Conservation (phyloP, 2,888 invertebrate genomes). For the Coelogynopora nodosa region DNA sequence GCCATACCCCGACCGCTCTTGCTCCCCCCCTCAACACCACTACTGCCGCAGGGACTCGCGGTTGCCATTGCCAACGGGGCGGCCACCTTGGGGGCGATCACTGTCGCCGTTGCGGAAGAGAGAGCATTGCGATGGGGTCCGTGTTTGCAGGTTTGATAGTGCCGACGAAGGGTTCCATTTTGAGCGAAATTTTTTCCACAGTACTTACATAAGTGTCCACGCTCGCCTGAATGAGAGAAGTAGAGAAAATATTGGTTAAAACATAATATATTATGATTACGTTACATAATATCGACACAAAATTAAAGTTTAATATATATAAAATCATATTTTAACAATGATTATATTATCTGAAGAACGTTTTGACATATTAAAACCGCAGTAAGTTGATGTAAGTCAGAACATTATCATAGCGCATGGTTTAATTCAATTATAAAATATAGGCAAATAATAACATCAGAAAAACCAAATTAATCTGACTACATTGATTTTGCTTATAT, state of each 20-base stretch:
- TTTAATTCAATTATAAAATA: too few relatives aligned
- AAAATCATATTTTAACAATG: too few relatives aligned
- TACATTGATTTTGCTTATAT: too few relatives aligned
- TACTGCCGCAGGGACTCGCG: background rate
- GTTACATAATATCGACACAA: too few relatives aligned
- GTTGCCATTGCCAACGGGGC: background rate
- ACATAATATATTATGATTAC: too few relatives aligned
- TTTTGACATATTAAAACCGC: too few relatives aligned
- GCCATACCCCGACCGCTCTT: background rate
- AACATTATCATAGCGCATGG: too few relatives aligned
- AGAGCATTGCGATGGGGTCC: background rate
- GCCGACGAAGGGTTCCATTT: conserved; percentile 46
- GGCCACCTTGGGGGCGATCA: background rate
- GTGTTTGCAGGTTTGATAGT: conserved; percentile 42
- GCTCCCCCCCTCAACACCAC: background rate
- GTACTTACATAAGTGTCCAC: conserved; percentile 45
- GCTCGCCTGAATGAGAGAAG: conserved; percentile 37
- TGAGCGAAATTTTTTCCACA: conserved; percentile 44
- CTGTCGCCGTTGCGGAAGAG: background rate
- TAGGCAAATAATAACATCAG: too few relatives aligned
- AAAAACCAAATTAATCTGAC: too few relatives aligned
- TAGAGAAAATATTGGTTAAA: background rate
- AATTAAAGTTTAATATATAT: too few relatives aligned
- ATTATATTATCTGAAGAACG: too few relatives aligned
- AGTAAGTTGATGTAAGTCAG: too few relatives aligned